These are phyloP conservation scores for Solea senegalensis DNA, from an alignment of 2,113 vertebrate genomes.

Conservation along the genomic window DNA sequence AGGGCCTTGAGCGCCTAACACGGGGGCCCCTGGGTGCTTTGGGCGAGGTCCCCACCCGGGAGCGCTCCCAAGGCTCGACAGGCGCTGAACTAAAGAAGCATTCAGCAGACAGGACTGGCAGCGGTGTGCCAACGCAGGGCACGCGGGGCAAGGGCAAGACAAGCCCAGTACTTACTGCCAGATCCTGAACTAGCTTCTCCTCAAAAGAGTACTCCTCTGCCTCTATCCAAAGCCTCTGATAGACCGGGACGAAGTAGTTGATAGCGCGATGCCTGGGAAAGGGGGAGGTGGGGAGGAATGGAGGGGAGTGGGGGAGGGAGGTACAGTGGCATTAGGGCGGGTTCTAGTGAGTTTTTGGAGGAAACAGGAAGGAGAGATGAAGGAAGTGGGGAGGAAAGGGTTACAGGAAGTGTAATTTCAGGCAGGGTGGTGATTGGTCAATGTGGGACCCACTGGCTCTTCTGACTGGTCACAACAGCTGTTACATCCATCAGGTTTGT, in stretches of 20 bases:
- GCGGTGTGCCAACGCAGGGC: conserved; percentile 80
- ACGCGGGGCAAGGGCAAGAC: conserved; percentile 68
- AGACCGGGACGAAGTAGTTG: conserved; percentile 99
- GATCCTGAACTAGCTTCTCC: conserved; percentile 99
- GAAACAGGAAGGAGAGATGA: conserved; percentile 70
- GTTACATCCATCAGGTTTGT: conserved; percentile 27
- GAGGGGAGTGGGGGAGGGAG: conserved; percentile 65
- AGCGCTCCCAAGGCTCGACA: conserved; percentile 75
- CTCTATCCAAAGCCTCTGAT: conserved; percentile 99
- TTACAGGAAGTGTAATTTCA: conserved; percentile 75
- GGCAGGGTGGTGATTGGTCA: conserved; percentile 89
- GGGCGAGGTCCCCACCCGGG: conserved; percentile 65
- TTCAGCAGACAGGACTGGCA: conserved; percentile 77
- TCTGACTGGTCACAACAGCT: conserved; percentile 92
- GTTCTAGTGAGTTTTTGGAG: conserved; percentile 72
- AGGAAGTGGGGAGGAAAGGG: conserved; percentile 41
- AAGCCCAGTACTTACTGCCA: conserved; percentile 97
- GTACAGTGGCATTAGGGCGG: conserved; percentile 75
- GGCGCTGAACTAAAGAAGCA: conserved; percentile 79
- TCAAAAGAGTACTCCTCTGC: conserved; percentile 99
- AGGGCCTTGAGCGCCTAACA: conserved; percentile 71
- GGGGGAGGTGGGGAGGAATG: conserved; percentile 74
- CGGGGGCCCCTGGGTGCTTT: conserved; percentile 66
- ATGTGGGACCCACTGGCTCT: conserved; percentile 88
- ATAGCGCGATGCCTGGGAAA: conserved; percentile 99